These are phyloP conservation scores for Callosobruchus maculatus DNA, from an alignment of 2,888 invertebrate genomes.

Conservation along the genomic window DNA sequence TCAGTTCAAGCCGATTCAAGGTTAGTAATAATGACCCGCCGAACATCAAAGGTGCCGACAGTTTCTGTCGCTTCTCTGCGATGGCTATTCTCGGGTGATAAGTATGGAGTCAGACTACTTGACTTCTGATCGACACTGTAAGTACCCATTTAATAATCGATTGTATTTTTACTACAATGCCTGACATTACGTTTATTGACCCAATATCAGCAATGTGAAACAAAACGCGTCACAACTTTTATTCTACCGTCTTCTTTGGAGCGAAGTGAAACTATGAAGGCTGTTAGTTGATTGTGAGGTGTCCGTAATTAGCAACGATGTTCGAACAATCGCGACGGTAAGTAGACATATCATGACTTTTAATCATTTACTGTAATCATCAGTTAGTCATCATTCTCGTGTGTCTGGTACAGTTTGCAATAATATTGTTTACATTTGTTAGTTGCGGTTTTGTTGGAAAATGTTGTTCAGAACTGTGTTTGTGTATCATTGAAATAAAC, in stretches of 20 bases:
- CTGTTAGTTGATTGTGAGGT: neutral
- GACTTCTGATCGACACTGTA: neutral
- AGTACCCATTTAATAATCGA: neutral
- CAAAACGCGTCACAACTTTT: neutral
- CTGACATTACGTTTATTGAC: neutral
- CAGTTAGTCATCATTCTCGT: neutral
- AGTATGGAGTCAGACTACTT: too few relatives aligned
- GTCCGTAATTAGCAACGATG: neutral
- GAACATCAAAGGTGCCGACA: too few relatives aligned
- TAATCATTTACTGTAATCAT: neutral
- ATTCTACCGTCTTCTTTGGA: neutral
- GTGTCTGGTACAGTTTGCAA: neutral
- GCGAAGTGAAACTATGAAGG: neutral
- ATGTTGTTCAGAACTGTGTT: neutral
- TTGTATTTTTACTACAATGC: neutral
- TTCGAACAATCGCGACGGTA: neutral
- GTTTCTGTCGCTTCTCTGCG: too few relatives aligned
- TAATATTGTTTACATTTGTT: neutral
- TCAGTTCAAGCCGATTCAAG: too few relatives aligned
- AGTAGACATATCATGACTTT: neutral
- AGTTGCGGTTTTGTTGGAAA: neutral
- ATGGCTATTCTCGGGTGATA: too few relatives aligned
- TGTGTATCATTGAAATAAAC: neutral
- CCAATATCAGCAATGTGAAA: neutral
- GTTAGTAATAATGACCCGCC: too few relatives aligned